Evolutionary conservation across 2,797 vertebrate genomes (phyloP), one percentile per base, ranked within the genome.

Genomic region (Ispidina picta): DNA sequence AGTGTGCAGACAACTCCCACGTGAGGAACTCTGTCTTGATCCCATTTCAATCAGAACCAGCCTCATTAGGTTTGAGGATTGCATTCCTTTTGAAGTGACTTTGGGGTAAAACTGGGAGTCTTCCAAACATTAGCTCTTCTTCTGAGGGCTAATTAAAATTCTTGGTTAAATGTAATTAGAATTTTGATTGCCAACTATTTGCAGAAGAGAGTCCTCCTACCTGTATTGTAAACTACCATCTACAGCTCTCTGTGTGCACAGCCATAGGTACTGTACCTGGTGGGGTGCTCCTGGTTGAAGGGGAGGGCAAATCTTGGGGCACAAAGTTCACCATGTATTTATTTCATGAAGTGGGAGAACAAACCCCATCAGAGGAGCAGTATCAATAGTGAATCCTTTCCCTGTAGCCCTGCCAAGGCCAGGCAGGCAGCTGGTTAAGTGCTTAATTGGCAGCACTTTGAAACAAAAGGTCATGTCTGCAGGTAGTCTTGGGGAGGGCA

Each of bases 321-420:
- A 2, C 3, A 2, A 20, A 35, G 28, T 37, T 48, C 59, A 39
- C 21, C 35, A 4, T 64, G 1, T 65, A 29, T 85, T 84, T 65
- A 29, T 85, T 84, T 85, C 39, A 28, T 41, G 31, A 66, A 80
- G 69, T 65, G 80, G 26, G 74, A 64, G 92, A 75, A 51, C 74
- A 89, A 72, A 60, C 59, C 59, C 64, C 52, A 5, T 2, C n/a
- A 83, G 77, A 80, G 84, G 73, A 91, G 89, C 55, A 7, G 85
- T 39, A 84, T 93, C 91, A 95, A 88, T 84, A 83, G 77, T 12
- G 49, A 86, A 72, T 63, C 13, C 83, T 93, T 88, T 60, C 80
- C 92, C 76, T 92, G 85, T 41, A 70, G 55, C n/a, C 44, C 80
- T 88, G 94, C 86, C 91, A 78, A 91, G 90, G 88, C 68, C 88